Evolutionary conservation across 2,888 invertebrate species (phyloP), one percentile per base, ranked within the genome.

Genomic region (Pycnomerus fuliginosus): DNA sequence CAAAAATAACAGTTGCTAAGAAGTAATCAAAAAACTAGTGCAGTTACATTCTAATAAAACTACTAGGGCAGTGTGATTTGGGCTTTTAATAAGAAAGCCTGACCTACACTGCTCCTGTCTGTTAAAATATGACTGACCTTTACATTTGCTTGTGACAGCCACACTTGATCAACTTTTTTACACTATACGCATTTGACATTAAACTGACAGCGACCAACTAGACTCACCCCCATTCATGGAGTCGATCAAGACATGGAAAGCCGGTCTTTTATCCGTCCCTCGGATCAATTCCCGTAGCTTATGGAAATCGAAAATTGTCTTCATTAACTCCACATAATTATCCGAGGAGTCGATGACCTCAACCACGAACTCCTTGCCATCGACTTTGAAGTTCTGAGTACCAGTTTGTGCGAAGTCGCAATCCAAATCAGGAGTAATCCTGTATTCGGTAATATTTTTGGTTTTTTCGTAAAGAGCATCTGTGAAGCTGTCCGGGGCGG

Each of bases 241-340:
- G 73, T 99, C 92, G 36, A 98, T 85, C 16, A 96, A 82, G 52
- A 99, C 81, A 62, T 89, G 87, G 65, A 96, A 84, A 0, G 87
- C 82, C 33, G 64, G 60, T 44, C 82, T 78, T 7, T 76, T 76
- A 7, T 77, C 72, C 3, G 79, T 77, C 20, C 90, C 90, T 40
- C 82, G 78, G 13, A 97, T 76, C 39, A 93, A 79, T 1, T 74
- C 71, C 62, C 80, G 85, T 43, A 99, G 81, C 64, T 83, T 81
- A 27, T 73, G 70, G 72, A 99, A 99, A 76, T 99, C 95, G 73
- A 99, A 99, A 55, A 99, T 96, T 60, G 87, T 85, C 72, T 94
- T 91, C 97, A 99, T 97, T 51, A 90, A 81, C 1, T 78, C 74
- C 1, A 91, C 82, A 67, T 99, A 99, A 67, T 95, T 90, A 10